Conservation (phyloP, 2,888 invertebrate genomes). For the Gonocerus acuteangulatus region DNA sequence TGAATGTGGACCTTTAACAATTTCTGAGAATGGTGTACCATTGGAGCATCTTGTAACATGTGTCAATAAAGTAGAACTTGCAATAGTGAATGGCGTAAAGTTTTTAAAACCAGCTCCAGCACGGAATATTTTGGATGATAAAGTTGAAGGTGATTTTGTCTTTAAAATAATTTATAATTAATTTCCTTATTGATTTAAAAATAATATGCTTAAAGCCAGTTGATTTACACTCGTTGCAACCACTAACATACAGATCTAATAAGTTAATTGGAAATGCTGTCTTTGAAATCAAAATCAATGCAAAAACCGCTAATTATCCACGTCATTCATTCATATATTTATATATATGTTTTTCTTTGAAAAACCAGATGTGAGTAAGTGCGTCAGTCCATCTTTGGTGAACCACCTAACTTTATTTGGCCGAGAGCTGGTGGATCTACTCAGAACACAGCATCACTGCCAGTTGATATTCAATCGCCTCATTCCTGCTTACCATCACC, state of each 20-base stretch:
- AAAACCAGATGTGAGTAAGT: conserved; percentile 22
- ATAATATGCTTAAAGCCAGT: too few species aligned
- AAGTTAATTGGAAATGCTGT: too few species aligned
- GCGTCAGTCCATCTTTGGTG: conserved; percentile 57
- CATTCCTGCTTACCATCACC: conserved; percentile 92
- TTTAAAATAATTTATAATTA: background rate
- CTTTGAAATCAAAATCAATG: too few species aligned
- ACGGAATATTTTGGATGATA: conserved; percentile 41
- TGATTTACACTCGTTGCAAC: too few species aligned
- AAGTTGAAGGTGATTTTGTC: conserved; percentile 9
- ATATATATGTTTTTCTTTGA: too few species aligned
- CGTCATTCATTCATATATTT: too few species aligned
- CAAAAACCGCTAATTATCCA: too few species aligned
- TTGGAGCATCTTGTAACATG: conserved; percentile 84
- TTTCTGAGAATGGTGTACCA: conserved; percentile 69
- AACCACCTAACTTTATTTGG: conserved; percentile 72
- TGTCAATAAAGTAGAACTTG: conserved; percentile 61
- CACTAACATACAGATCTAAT: too few species aligned
- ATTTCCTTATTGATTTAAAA: too few species aligned
- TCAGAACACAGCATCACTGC: conserved; percentile 72
- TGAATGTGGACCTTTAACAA: conserved; percentile 55
- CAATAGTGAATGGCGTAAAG: conserved; percentile 48
- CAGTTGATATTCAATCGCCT: conserved; percentile 77
- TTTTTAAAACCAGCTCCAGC: conserved; percentile 44
- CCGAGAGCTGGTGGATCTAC: conserved; percentile 75